Base-by-base conservation (phyloP, 2,797 vertebrate species). In the Australoheros facetus region DNA sequence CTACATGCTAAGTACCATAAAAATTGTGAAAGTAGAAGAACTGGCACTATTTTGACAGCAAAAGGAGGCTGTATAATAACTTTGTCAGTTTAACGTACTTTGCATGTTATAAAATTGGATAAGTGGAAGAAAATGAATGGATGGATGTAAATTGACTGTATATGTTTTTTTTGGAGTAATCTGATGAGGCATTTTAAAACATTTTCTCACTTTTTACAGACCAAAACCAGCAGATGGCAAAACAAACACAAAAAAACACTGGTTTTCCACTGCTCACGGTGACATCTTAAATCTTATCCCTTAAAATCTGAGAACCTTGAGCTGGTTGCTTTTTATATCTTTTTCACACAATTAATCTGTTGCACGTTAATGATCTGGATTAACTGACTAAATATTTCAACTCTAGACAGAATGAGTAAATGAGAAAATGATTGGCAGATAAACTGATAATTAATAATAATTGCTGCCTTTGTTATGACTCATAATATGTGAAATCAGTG, bases 361-460 rank as follows among this genome's bases (percentile, higher is more conserved):
- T 51, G 9, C 39, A 66, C 39, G 11, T 19, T 32, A 69, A 51
- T n/a, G 3, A 51, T 51, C 26, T 69, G 26, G 42, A 45, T 69
- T n/a, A 69, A 69, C 64, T 69, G 42, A 69, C 42, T 69, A 69
- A 51, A 69, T 69, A 69, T 51, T 75, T 69, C 26, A 60, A 4
- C 6, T 70, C 5, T 28, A 39, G 26, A 55, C 12, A 26, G 51
- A 70, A 53, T 12, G 34, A 53, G 56, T 32, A 26, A 30, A 12
- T 39, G 4, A 58, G 14, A 58, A 28, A 12, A 8, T 26, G 51
- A 37, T 14, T 53, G 51, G 5, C 28, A 57, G 45, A 28, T 6
- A 19, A 71, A 39, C 32, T 37, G 14, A 28, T 58, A 51, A 70
- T 70, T 69, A 0, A 45, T 51, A 69, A 17, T 51, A 69, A 69